Evolutionary conservation across 2,888 invertebrate genomes (phyloP).

Genomic region (Oscheius onirici): DNA sequence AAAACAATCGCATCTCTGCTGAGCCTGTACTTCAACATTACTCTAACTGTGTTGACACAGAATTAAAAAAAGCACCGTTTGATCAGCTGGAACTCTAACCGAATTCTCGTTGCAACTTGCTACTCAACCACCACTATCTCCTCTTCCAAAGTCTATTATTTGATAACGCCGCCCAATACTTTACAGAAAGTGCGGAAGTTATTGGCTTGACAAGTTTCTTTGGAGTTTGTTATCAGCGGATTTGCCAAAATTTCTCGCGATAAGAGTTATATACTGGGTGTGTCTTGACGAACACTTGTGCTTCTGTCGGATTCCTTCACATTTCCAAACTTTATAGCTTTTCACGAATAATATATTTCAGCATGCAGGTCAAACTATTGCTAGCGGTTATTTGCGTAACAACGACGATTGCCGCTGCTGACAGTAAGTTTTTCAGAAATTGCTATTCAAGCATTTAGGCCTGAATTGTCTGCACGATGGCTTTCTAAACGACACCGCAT

Average conservation of each 20-base stretch:
- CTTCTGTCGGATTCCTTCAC: slow-evolving; percentile 18
- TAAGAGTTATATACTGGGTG: slow-evolving; percentile 22
- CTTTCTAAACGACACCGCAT: not conserved
- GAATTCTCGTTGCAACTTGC: no score
- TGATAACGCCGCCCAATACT: no score
- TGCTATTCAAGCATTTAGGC: not conserved
- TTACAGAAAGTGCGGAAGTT: no score
- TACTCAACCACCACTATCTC: no score
- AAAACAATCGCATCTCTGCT: no score
- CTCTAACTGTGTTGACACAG: no score
- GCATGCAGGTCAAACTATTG: slow-evolving; percentile 20
- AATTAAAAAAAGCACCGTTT: no score
- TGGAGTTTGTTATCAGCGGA: slow-evolving; percentile 5
- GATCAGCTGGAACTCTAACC: no score
- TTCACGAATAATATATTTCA: not conserved
- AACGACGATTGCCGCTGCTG: not conserved
- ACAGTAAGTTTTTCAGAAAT: not conserved
- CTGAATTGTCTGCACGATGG: slow-evolving; percentile 24
- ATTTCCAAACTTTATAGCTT: not conserved
- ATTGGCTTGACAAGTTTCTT: no score
- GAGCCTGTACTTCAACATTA: no score
- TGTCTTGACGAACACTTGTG: not conserved
- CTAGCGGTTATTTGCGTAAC: slow-evolving; percentile 7
- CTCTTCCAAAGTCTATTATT: no score
- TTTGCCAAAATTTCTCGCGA: slow-evolving; percentile 16